Evolutionary conservation across 2,113 vertebrate genomes (phyloP), one percentile per base, ranked within the genome.

Genomic region (Nibea albiflora): DNA sequence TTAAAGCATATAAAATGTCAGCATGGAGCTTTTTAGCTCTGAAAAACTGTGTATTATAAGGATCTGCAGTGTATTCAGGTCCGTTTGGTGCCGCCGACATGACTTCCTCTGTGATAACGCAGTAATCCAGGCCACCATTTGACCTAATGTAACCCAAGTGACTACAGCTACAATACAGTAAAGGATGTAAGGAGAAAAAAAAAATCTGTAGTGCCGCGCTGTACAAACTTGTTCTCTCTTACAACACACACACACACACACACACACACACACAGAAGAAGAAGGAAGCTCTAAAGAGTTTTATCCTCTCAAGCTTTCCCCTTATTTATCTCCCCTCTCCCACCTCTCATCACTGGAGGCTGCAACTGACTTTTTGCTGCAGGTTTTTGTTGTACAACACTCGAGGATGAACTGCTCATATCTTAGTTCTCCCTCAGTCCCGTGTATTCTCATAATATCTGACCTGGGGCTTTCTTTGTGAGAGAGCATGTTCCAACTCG

Each of bases 361-460:
- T 70, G 50, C 57, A 61, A 35, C n/a, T 1, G 1, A 5, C 28
- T 57, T 62, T 68, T 76, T 31, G 42, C 67, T 83, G 15, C 28
- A 54, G 81, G 69, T 83, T 82, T 85, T 62, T 83, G 52, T 73
- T 84, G 83, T 78, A 64, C 70, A 77, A 61, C 57, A 70, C 66
- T 85, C 4, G 4, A 64, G 79, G 44, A 78, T 65, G 70, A 86
- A 66, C 54, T 71, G 58, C 70, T 85, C 62, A 49, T 62, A 70
- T 75, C 72, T 35, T 19, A 83, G 60, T 31, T 31, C 28, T 35
- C 35, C 8, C 35, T 35, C 47, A 81, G 63, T 26, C 64, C 70
- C 65, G 73, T 83, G 69, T 75, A 78, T 79, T 83, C 71, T 84
- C 71, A 65, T 84, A 73, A 75, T 63, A 66, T 72, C 80, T 85